Evolutionary conservation across 2,113 vertebrate species (phyloP).

Genomic region (Myocastor coypus): DNA sequence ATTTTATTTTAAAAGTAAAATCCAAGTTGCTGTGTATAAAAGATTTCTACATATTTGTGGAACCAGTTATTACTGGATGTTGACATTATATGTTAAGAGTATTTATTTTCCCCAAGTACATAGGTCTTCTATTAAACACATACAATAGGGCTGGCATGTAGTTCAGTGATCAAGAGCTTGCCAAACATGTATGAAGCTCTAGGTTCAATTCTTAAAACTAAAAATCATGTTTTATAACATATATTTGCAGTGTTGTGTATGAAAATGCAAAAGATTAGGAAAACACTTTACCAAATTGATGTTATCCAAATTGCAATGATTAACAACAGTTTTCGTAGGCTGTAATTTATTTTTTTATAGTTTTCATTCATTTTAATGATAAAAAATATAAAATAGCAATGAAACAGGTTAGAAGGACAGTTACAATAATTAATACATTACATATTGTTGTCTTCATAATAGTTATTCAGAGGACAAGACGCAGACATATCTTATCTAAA

Average conservation of each 20-base stretch:
- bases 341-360: slow-evolving; percentile 36
- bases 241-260: slow-evolving; percentile 82
- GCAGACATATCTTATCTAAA: no score
- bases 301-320: slow-evolving; percentile 86
- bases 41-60: slow-evolving; percentile 88
- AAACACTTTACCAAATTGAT: slow-evolving; percentile 83
- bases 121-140: slow-evolving; percentile 74
- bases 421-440: no score
- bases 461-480: no score
- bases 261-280: slow-evolving; percentile 78
- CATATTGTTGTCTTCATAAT: no score
- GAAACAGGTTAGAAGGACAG: no score
- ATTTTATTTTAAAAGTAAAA: slow-evolving; percentile 84
- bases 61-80: slow-evolving; percentile 87
- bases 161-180: not conserved
- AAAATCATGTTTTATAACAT: slow-evolving; percentile 57
- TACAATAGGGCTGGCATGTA: not conserved
- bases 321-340: slow-evolving; percentile 86
- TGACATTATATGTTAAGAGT: slow-evolving; percentile 85
- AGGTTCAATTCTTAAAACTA: not conserved
- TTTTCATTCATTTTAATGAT: no score
- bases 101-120: slow-evolving; percentile 79
- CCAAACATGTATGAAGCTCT: not conserved
- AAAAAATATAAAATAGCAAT: no score
- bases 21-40: slow-evolving; percentile 83